These are phyloP conservation scores for Charanyca ferruginea DNA, from an alignment of 2,888 invertebrate genomes.

Conservation along the genomic window DNA sequence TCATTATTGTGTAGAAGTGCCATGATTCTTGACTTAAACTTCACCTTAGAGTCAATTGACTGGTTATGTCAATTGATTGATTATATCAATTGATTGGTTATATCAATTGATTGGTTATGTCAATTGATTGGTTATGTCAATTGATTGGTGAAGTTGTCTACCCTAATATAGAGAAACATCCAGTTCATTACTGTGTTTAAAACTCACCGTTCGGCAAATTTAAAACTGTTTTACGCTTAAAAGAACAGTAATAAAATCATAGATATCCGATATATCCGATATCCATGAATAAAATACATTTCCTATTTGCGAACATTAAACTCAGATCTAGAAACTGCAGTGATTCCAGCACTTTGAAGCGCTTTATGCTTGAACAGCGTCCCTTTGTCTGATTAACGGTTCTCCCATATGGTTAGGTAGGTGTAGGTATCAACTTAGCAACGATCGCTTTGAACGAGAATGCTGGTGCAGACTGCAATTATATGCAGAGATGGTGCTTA, in stretches of 20 bases:
- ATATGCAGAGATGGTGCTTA: constrained; percentile 18
- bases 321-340: constrained; percentile 31
- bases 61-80: no score
- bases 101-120: no score
- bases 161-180: no score
- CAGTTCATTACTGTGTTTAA: no score
- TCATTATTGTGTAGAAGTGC: no score
- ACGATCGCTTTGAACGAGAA: constrained; percentile 25
- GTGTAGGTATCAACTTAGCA: constrained; percentile 17
- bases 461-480: constrained; percentile 26
- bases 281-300: background rate
- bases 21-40: no score
- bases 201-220: background rate
- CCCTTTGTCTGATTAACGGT: constrained; percentile 55
- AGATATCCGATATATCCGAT: no score
- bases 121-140: no score
- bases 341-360: constrained; percentile 44
- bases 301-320: constrained; percentile 29
- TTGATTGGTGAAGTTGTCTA: no score
- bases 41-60: no score
- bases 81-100: no score
- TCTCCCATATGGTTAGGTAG: constrained; percentile 3
- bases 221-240: no score
- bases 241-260: background rate
- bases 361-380: constrained; percentile 50